Conservation (phyloP, 2,113 vertebrate species). For the Cacatua alba region DNA sequence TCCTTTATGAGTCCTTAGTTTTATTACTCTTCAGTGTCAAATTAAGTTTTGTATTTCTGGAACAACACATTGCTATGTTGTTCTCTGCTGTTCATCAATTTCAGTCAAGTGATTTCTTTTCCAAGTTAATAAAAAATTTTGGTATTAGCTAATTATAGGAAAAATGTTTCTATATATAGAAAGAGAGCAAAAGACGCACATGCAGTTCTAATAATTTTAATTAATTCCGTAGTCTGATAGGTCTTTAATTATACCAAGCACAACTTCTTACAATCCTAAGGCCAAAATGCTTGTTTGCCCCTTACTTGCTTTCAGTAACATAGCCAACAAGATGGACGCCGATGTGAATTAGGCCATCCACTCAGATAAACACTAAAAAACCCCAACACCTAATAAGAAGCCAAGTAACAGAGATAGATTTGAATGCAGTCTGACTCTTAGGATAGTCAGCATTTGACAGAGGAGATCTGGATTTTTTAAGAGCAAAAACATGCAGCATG, state of each 20-base stretch:
- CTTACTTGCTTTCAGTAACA: not conserved
- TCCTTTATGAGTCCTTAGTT: not conserved
- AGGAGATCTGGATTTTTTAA: not conserved
- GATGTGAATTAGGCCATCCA: not conserved
- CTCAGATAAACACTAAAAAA: not conserved
- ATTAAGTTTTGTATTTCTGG: not conserved
- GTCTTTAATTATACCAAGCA: not conserved
- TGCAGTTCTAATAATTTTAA: not conserved
- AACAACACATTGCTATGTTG: not conserved
- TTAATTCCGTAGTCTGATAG: not conserved
- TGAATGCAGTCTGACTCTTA: not conserved
- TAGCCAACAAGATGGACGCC: not conserved
- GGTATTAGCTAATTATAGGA: not conserved
- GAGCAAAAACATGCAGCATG: not conserved
- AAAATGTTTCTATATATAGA: not conserved
- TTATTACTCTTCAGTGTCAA: not conserved
- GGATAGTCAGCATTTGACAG: not conserved
- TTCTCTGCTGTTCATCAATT: not conserved
- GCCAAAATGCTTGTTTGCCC: not conserved
- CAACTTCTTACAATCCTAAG: not conserved
- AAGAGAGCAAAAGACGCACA: not conserved
- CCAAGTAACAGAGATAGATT: not conserved
- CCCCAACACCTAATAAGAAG: not conserved
- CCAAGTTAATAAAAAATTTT: not conserved
- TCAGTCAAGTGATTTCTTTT: constrained; percentile 4